A percentile compares a stretch with the other conserved stretches of the same genome.
Conservation (phyloP, 2,113 vertebrate genomes). For the Triplophysa rosa region DNA sequence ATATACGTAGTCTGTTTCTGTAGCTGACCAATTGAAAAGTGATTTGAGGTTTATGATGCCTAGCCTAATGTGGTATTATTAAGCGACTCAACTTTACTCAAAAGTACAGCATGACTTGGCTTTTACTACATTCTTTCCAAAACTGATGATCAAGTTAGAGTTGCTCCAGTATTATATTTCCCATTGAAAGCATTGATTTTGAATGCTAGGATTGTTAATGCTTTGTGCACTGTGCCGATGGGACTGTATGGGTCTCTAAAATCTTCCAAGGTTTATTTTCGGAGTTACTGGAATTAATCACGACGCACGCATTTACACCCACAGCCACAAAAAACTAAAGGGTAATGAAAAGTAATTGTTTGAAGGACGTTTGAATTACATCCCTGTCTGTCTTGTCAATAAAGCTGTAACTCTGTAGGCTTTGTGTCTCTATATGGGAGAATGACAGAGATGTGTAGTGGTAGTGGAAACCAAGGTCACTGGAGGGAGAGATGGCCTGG, state of each 20-base stretch:
- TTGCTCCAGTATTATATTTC: neutral
- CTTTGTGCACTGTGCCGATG: neutral
- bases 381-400: neutral
- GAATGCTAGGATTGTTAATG: neutral
- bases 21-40: neutral
- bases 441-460: neutral
- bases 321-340: neutral
- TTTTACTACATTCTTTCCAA: neutral
- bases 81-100: neutral
- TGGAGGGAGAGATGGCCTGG: neutral
- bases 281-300: neutral
- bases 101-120: neutral
- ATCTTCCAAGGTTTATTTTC: neutral
- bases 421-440: slow-evolving; percentile 11
- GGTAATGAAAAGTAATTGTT: slow-evolving; percentile 15
- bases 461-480: neutral
- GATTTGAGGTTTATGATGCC: neutral
- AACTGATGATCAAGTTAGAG: neutral
- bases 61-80: slow-evolving; percentile 19
- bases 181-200: neutral
- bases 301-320: neutral
- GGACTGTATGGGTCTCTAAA: neutral
- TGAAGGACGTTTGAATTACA: slow-evolving; percentile 6
- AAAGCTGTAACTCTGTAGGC: slow-evolving; percentile 10
- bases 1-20: slow-evolving; percentile 14